Conservation (phyloP, 2,797 vertebrate species). For the Pempheris klunzingeri region DNA sequence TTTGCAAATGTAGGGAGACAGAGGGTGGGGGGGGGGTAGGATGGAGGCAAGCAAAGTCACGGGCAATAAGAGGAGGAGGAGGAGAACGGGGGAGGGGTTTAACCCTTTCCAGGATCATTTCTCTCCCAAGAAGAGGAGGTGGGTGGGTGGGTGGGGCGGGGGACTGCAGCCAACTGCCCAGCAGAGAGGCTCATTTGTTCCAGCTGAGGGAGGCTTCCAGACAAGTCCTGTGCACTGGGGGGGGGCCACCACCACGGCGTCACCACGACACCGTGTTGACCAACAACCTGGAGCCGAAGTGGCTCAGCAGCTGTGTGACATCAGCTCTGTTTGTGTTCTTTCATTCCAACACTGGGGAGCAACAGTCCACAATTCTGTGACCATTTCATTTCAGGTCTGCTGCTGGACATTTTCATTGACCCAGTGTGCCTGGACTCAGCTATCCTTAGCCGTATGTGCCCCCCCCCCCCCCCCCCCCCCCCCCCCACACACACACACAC, state of each 20-base stretch:
- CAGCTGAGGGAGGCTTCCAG: slow-evolving; percentile 67
- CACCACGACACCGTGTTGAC: slow-evolving; percentile 51
- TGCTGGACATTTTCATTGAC: too few species aligned
- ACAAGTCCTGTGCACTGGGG: too few species aligned
- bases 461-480: too few species aligned
- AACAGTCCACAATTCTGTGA: too few species aligned
- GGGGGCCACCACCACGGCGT: slow-evolving; percentile 34
- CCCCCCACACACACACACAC: too few species aligned
- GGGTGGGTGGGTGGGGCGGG: too few species aligned
- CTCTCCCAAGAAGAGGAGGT: slow-evolving; percentile 66
- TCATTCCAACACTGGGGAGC: too few species aligned
- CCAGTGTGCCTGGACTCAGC: too few species aligned
- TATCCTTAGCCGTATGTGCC: too few species aligned
- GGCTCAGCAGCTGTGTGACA: too few species aligned
- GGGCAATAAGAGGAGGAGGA: slow-evolving; percentile 39
- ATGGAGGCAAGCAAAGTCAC: slow-evolving; percentile 50
- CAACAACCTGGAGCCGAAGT: slow-evolving; percentile 49
- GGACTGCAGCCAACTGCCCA: slow-evolving; percentile 67
- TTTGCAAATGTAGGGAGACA: slow-evolving; percentile 88
- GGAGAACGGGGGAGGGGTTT: slow-evolving; percentile 45
- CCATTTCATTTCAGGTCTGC: too few species aligned
- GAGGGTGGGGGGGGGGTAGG: slow-evolving; percentile 39
- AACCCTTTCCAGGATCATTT: slow-evolving; percentile 78
- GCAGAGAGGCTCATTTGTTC: slow-evolving; percentile 73
- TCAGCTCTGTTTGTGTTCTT: slow-evolving; percentile 5